phyloP scores from a whole-genome alignment of 2,888 invertebrate genomes.

The Pachydiplax longipennis region DNA sequence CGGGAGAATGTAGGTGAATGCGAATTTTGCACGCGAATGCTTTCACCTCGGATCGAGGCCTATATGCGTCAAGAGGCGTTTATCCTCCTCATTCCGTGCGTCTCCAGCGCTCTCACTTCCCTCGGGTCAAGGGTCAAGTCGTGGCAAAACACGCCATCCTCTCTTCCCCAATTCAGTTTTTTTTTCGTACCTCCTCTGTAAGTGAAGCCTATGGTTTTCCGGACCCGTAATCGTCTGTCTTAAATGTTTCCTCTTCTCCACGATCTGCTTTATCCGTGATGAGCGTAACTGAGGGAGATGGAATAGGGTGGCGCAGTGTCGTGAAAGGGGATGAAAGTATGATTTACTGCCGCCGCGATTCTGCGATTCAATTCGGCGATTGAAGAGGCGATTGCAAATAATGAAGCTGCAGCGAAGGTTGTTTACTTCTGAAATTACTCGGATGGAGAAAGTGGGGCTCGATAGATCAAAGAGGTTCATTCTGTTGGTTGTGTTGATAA shows the following conservation, averaged over 20 bases:
- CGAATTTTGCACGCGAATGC: conserved; percentile 19
- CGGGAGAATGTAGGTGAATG: conserved; percentile 31
- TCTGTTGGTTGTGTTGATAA: too few relatives aligned
- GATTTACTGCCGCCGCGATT: too few relatives aligned
- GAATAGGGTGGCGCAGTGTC: background rate
- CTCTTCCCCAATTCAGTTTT: background rate
- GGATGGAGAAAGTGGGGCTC: too few relatives aligned
- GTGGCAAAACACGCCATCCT: background rate
- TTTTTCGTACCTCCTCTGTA: background rate
- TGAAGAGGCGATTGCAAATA: too few relatives aligned
- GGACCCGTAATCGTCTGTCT: background rate
- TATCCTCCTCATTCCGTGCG: background rate
- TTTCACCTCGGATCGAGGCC: background rate
- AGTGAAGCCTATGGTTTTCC: background rate
- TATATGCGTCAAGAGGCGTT: background rate
- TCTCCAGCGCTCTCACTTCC: conserved; percentile 13
- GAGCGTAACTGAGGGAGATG: background rate
- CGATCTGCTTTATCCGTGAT: background rate
- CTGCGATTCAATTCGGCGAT: too few relatives aligned
- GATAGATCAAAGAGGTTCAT: too few relatives aligned
- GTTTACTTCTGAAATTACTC: too few relatives aligned
- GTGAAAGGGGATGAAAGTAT: background rate
- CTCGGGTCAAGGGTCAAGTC: background rate
- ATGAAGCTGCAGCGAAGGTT: too few relatives aligned
- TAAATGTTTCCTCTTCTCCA: background rate